Evolutionary conservation across 2,888 invertebrate genomes (phyloP), one percentile per base, ranked within the genome.

Genomic region (Morinoia aosen): DNA sequence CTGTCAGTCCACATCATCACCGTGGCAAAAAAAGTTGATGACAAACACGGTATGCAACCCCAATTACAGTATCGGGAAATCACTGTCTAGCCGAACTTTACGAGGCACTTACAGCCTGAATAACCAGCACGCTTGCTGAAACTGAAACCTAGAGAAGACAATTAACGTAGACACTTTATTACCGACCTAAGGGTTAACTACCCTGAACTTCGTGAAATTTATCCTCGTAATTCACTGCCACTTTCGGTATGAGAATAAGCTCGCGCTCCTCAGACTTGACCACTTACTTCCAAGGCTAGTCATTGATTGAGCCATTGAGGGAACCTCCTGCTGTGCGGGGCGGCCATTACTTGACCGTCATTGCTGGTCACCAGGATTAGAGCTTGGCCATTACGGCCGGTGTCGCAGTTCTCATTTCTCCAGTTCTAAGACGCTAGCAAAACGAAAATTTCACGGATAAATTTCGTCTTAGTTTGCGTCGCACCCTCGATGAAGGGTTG

Each of bases 231-330:
- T 76, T 76, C 76, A 76, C 25, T 76, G 76, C 76, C 76, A 76
- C 8, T 76, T 12, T 76, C 76, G 8, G 25, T 14, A 76, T 19
- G 76, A 76, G 76, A 76, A 76, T 76, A 76, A 76, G 76, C 25
- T 76, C 76, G 33, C 76, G 25, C 33, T 76, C 25, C 33, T 76
- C 76, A 76, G 76, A 33, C 76, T 76, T 76, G 76, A 76, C 76
- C 25, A 76, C 76, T 25, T 76, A 76, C 76, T 76, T 76, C 33
- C 76, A 76, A 76, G 76, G 76, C 76, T 33, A 33, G 76, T 76
- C 76, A 76, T 76, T 76, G 76, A 76, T 76, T 76, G 76, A 76
- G 33, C 76, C 76, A 76, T 76, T 76, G 76, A 76, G 76, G 76
- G 76, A 76, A 33, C 25, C 76, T 76, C 76, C 76, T 25, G 33